phyloP scores from a whole-genome alignment of 2,888 invertebrate species.

The Falcaria lacertinaria region DNA sequence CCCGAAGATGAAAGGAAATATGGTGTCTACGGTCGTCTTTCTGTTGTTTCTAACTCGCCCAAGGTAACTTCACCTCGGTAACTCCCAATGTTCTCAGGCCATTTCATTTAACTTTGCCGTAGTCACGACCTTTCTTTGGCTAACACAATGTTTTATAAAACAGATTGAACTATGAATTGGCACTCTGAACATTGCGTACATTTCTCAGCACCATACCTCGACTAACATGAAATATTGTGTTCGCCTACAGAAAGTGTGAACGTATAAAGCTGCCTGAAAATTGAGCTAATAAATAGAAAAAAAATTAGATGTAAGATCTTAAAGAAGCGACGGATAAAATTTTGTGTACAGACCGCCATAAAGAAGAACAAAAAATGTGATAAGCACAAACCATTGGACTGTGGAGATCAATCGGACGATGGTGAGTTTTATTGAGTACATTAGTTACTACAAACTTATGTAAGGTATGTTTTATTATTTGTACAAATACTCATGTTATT shows the following conservation, averaged over 20 bases:
- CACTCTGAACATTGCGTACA: conserved; percentile 40
- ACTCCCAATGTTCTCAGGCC: conserved; percentile 44
- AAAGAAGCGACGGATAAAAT: conserved; percentile 56
- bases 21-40: conserved; percentile 77
- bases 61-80: conserved; percentile 39
- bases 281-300: conserved; percentile 40
- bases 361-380: conserved; percentile 38
- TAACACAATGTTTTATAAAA: conserved; percentile 32
- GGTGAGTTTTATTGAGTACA: conserved; percentile 30
- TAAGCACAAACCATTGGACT: conserved; percentile 32
- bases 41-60: conserved; percentile 55
- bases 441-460: too few species aligned
- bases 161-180: conserved; percentile 39
- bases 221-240: conserved; percentile 46
- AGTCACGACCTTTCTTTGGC: conserved; percentile 28
- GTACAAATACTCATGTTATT: too few species aligned
- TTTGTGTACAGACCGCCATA: conserved; percentile 59
- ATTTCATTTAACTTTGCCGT: conserved; percentile 33
- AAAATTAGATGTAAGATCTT: conserved; percentile 46
- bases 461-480: too few species aligned
- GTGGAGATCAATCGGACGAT: conserved; percentile 33
- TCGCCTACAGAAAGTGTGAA: conserved; percentile 67
- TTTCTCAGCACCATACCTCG: neutral
- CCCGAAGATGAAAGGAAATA: conserved; percentile 84
- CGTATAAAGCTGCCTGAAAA: conserved; percentile 36